Percentiles rank a stretch among this genome's conserved stretches.
phyloP scores from a whole-genome alignment of 2,797 vertebrate genomes.

The Dromococcyx pavoninus region DNA sequence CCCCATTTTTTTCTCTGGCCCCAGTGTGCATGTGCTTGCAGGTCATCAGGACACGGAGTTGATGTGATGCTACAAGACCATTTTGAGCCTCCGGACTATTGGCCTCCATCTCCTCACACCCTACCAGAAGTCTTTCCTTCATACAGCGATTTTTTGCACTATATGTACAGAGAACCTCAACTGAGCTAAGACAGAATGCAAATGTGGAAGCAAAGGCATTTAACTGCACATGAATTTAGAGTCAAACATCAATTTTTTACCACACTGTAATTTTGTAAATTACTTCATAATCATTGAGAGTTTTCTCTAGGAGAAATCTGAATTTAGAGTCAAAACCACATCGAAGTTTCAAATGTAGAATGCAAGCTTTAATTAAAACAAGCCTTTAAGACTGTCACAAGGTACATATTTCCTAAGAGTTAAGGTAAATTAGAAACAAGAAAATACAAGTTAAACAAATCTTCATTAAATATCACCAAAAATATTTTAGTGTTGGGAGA shows the following conservation, averaged over 20 bases:
- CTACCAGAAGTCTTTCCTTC: background rate
- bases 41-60: background rate
- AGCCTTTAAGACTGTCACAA: background rate
- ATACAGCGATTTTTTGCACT: background rate
- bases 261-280: conserved; percentile 1
- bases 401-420: background rate
- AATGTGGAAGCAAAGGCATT: background rate
- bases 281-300: background rate
- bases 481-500: background rate
- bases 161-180: background rate
- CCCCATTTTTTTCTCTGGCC: background rate
- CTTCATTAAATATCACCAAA: background rate
- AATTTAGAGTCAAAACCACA: background rate
- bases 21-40: fast-evolving
- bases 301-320: background rate
- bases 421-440: background rate
- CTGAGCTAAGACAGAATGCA: background rate
- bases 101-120: background rate
- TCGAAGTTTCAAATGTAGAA: background rate
- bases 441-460: background rate
- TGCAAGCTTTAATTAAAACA: background rate
- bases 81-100: background rate
- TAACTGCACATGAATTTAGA: background rate
- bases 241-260: background rate
- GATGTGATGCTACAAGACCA: fast-evolving